A percentile compares a stretch with the other conserved stretches of the same genome.
These are phyloP conservation scores for Drosophila kikkawai DNA, from an alignment of 1,140 invertebrate species.

Conservation along the genomic window DNA sequence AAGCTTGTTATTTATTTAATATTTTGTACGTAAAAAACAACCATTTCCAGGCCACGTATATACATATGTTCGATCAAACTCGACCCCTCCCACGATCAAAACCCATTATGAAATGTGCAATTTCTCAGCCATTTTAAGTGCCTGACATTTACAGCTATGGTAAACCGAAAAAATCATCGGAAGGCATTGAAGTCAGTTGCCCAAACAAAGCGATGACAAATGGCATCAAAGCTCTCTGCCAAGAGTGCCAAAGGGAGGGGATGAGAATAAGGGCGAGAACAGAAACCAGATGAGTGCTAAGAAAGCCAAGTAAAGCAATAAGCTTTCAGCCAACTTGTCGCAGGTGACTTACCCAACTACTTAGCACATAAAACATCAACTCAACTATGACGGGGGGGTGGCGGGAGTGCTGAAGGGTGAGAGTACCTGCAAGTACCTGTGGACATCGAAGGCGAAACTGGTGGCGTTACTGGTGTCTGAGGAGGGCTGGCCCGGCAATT, in stretches of 20 bases:
- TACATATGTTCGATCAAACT: not conserved
- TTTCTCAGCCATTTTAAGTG: constrained; percentile 18
- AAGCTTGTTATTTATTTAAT: not conserved
- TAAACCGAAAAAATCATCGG: constrained; percentile 9
- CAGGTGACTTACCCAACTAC: constrained; percentile 68
- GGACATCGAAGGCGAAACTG: not conserved
- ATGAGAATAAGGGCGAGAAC: not conserved
- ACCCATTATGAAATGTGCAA: constrained; percentile 8
- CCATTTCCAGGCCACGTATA: not conserved
- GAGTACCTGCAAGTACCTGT: constrained; percentile 20
- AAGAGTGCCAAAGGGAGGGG: not conserved
- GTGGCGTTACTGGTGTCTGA: constrained; percentile 7
- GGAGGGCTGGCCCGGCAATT: constrained; percentile 38
- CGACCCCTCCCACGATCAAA: not conserved
- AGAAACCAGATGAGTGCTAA: constrained; percentile 23
- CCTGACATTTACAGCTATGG: constrained; percentile 3
- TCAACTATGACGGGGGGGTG: constrained; percentile 42
- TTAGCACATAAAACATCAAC: constrained; percentile 64
- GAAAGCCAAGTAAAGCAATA: constrained; percentile 32
- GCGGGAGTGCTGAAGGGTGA: not conserved
- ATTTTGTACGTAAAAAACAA: not conserved
- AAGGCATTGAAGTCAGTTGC: constrained; percentile 4
- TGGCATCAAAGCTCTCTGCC: constrained; percentile 19
- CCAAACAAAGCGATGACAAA: constrained; percentile 41
- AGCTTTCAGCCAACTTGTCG: constrained; percentile 65